Evolutionary conservation across 2,797 vertebrate species (phyloP).

Genomic region (Gallirallus australis): DNA sequence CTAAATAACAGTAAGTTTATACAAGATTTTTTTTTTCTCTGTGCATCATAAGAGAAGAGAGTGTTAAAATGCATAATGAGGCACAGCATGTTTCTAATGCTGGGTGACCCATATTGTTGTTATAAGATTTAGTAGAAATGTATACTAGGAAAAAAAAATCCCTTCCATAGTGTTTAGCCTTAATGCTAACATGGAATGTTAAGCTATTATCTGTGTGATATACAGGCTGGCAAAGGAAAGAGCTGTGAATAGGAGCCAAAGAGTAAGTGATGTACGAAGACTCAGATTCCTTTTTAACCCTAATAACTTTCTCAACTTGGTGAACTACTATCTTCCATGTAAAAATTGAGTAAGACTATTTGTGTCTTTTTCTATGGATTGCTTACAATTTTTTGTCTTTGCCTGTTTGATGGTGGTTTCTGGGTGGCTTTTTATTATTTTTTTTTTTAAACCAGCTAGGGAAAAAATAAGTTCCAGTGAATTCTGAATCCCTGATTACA

Average conservation of each 20-base stretch:
- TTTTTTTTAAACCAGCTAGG: neutral
- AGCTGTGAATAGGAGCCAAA: neutral
- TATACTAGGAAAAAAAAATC: neutral
- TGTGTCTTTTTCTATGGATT: neutral
- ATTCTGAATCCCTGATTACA: neutral
- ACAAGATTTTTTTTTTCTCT: neutral
- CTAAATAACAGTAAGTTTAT: neutral
- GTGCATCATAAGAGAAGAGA: neutral
- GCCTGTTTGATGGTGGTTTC: too few species aligned
- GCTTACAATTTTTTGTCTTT: neutral
- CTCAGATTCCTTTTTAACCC: neutral
- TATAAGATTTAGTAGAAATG: neutral
- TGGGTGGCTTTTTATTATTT: neutral
- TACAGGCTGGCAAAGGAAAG: neutral
- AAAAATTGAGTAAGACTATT: neutral
- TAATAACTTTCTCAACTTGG: neutral
- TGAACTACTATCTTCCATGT: neutral
- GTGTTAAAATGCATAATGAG: conserved; percentile 36
- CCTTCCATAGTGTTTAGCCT: neutral
- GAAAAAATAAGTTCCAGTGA: neutral
- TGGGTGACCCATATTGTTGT: conserved; percentile 10
- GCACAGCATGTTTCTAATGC: neutral
- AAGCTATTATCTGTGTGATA: neutral
- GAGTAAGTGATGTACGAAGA: neutral
- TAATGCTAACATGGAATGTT: neutral